Conservation (phyloP, 2,888 invertebrate species). For the Cryptus armator region DNA sequence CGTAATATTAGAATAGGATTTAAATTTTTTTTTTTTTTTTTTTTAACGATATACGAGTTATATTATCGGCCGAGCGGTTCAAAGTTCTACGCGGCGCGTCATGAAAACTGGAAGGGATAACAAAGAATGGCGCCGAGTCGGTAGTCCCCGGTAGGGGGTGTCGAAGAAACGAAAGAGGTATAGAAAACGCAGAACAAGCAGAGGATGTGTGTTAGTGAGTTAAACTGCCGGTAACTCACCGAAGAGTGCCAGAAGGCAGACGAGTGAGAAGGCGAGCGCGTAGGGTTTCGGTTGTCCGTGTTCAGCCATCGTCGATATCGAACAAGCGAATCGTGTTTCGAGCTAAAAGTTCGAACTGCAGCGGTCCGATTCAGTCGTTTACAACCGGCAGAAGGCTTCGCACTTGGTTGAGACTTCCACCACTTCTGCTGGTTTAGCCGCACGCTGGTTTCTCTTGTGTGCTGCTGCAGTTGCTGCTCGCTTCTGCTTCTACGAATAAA, state of each 20-base stretch:
- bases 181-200: constrained; percentile 59
- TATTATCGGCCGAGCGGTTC: constrained; percentile 1
- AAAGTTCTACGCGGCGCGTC: background rate
- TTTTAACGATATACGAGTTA: background rate
- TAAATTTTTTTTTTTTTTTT: background rate
- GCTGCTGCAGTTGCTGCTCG: constrained; percentile 45
- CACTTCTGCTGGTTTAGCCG: constrained; percentile 58
- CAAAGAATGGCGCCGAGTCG: constrained; percentile 43
- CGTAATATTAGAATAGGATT: no score
- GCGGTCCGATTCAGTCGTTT: constrained; percentile 23
- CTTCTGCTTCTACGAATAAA: constrained; percentile 80
- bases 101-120: constrained; percentile 16
- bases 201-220: constrained; percentile 14
- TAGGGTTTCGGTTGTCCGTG: constrained; percentile 72
- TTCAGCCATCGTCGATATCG: constrained; percentile 73
- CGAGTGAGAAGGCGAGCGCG: constrained; percentile 77
- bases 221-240: constrained; percentile 78
- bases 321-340: constrained; percentile 20
- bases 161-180: constrained; percentile 51
- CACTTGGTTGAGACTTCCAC: constrained; percentile 70
- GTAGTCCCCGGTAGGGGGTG: constrained; percentile 31
- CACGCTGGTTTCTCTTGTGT: constrained; percentile 63
- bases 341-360: constrained; percentile 42
- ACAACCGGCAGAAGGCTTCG: constrained; percentile 21
- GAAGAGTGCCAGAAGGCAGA: constrained; percentile 80